Conservation (phyloP, 2,888 invertebrate species). For the Phlogophora meticulosa region DNA sequence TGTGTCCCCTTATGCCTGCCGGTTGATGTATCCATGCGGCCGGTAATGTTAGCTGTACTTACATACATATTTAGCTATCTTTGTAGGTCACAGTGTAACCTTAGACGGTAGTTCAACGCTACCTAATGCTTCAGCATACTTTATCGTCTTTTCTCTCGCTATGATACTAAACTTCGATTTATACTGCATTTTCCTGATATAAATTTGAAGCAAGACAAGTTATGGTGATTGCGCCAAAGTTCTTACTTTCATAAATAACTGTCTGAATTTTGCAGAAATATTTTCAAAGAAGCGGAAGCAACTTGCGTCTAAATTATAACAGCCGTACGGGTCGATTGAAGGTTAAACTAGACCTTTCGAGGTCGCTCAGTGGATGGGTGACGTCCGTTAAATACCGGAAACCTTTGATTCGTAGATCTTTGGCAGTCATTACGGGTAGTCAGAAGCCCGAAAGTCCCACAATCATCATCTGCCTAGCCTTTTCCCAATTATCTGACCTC, state of each 20-base stretch:
- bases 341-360: too few species aligned
- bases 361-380: too few species aligned
- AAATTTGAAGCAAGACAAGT: background rate
- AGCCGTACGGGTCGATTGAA: too few species aligned
- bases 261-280: background rate
- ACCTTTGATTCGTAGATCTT: too few species aligned
- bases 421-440: too few species aligned
- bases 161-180: background rate
- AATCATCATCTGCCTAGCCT: too few species aligned
- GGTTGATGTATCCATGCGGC: conserved; percentile 45
- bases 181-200: background rate
- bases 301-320: too few species aligned
- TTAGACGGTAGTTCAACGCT: background rate
- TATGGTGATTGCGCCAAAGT: conserved; percentile 4
- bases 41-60: conserved; percentile 42
- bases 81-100: background rate
- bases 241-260: background rate
- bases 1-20: conserved; percentile 51
- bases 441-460: too few species aligned
- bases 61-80: conserved; percentile 15
- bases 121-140: background rate
- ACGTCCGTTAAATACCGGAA: too few species aligned
- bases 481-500: too few species aligned
- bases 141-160: background rate
- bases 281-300: background rate